Evolutionary conservation across 1,140 invertebrate genomes (phyloP).

Genomic region (Conus betulinus): DNA sequence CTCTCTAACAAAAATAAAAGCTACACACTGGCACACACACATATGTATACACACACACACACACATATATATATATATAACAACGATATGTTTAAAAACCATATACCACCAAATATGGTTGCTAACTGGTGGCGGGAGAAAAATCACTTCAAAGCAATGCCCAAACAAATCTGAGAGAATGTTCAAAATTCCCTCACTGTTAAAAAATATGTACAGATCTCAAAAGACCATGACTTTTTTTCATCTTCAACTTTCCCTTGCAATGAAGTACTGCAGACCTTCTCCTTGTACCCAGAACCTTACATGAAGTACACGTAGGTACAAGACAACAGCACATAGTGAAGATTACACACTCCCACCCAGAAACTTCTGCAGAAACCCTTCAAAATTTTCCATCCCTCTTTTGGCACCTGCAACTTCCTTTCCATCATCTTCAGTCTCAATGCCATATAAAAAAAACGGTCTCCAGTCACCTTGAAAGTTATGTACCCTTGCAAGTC

Average conservation of each 20-base stretch:
- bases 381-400: no score
- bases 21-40: no score
- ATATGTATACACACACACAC: no score
- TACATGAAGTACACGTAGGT: no score
- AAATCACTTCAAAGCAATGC: background rate
- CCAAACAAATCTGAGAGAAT: background rate
- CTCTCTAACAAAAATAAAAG: background rate
- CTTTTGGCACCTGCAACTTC: background rate
- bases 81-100: conserved; percentile 1
- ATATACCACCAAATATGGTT: background rate
- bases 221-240: background rate
- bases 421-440: background rate
- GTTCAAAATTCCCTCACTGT: background rate
- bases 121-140: no score
- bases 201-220: background rate
- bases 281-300: no score
- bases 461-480: background rate
- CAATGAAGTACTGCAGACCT: no score
- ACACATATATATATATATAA: background rate
- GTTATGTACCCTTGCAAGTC: no score
- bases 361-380: no score
- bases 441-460: background rate
- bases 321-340: no score
- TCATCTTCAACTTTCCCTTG: background rate
- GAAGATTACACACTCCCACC: no score